Percentiles rank a stretch among this genome's conserved stretches.
These are phyloP conservation scores for Burhinus bistriatus DNA, from an alignment of 2,113 vertebrate species.

Conservation along the genomic window DNA sequence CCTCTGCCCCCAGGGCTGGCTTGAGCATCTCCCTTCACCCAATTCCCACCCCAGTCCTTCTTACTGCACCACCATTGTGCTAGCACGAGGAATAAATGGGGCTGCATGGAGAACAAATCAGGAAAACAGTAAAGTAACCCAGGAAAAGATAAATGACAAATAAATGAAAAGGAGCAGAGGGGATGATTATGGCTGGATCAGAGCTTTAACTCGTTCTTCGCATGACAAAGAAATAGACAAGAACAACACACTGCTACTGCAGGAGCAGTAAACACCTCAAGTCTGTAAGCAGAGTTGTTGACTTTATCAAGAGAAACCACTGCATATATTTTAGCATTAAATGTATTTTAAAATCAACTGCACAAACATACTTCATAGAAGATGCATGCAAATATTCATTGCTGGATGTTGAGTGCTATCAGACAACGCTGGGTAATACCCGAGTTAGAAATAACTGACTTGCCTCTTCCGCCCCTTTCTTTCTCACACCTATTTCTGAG, in stretches of 20 bases:
- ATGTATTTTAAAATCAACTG: background rate
- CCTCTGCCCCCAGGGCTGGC: background rate
- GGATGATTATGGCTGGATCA: background rate
- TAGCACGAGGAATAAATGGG: background rate
- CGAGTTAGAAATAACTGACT: background rate
- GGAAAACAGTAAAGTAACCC: background rate
- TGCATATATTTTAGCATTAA: background rate
- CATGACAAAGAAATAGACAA: background rate
- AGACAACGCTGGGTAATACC: background rate
- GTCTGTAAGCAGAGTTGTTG: background rate
- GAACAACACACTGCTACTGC: background rate
- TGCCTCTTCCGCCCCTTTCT: background rate
- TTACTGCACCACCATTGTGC: background rate
- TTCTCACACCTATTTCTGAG: background rate
- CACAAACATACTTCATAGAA: background rate
- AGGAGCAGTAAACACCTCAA: background rate
- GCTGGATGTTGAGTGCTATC: background rate
- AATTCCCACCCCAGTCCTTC: background rate
- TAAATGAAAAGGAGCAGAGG: background rate
- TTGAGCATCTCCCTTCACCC: background rate
- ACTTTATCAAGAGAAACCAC: background rate
- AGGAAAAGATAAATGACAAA: background rate
- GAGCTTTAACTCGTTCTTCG: background rate
- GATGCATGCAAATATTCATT: background rate
- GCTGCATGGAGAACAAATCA: background rate